These are phyloP conservation scores for Tichodroma muraria DNA, from an alignment of 2,113 vertebrate genomes.

Conservation along the genomic window DNA sequence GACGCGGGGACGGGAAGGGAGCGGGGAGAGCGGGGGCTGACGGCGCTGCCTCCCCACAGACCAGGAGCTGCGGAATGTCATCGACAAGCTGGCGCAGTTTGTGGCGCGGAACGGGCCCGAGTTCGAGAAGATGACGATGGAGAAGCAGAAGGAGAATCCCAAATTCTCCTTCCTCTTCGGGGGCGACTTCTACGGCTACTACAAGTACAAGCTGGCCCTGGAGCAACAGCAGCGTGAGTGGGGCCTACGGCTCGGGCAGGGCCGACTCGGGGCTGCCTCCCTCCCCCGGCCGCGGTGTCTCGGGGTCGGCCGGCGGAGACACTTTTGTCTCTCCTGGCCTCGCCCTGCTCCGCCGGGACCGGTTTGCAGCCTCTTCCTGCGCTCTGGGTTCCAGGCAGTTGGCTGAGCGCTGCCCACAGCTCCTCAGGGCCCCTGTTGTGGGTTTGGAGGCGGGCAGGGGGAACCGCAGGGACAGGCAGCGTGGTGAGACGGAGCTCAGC, in stretches of 20 bases:
- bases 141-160: slow-evolving; percentile 97
- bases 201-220: slow-evolving; percentile 92
- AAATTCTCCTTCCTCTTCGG: slow-evolving; percentile 98
- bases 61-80: slow-evolving; percentile 96
- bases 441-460: neutral
- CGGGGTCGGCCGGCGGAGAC: neutral
- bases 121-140: slow-evolving; percentile 99
- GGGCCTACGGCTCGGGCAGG: neutral
- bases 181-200: slow-evolving; percentile 95
- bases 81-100: slow-evolving; percentile 97
- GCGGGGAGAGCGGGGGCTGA: neutral
- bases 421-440: neutral
- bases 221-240: slow-evolving; percentile 90
- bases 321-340: neutral
- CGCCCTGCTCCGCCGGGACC: neutral
- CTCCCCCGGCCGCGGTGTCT: neutral
- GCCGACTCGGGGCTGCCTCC: neutral
- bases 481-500: neutral
- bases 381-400: neutral
- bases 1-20: neutral
- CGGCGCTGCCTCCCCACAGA: slow-evolving; percentile 66
- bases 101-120: slow-evolving; percentile 95
- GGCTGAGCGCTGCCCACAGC: neutral
- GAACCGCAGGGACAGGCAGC: neutral
- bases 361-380: neutral